A percentile compares a stretch with the other conserved stretches of the same genome.
Evolutionary conservation across 2,888 invertebrate species (phyloP).

Genomic region (Nematopogon swammerdamellus): DNA sequence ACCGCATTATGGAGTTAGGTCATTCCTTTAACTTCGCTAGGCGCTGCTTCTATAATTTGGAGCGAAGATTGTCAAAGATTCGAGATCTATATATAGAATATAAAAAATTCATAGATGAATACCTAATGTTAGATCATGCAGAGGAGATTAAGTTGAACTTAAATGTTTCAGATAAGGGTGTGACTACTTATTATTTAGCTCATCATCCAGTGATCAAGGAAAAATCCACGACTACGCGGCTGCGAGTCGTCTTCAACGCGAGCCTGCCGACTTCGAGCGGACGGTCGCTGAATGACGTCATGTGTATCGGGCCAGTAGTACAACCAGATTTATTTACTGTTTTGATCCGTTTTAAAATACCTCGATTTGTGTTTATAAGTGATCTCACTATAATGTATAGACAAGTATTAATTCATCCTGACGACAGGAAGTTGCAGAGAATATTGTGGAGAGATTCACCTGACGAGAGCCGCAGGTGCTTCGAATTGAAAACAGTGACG

Average conservation of each 20-base stretch:
- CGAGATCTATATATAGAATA: conserved; percentile 4
- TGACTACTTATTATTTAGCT: conserved; percentile 10
- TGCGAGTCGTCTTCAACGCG: conserved; percentile 15
- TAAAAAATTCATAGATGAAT: conserved; percentile 9
- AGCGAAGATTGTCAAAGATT: conserved; percentile 4
- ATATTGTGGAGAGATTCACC: conserved; percentile 12
- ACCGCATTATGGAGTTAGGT: conserved; percentile 1
- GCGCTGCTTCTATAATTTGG: conserved; percentile 2
- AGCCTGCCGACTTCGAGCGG: conserved; percentile 13
- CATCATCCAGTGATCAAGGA: conserved; percentile 13
- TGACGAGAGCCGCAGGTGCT: conserved; percentile 5
- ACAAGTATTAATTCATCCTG: conserved; percentile 7
- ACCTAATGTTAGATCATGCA: conserved; percentile 9
- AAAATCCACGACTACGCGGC: conserved; percentile 11
- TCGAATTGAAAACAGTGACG: conserved; percentile 10
- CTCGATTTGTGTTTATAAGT: conserved; percentile 8
- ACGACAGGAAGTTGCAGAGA: conserved; percentile 9
- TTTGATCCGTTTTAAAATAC: conserved; percentile 8
- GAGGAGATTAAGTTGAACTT: conserved; percentile 3
- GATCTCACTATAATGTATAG: conserved; percentile 14
- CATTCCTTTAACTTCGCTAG: conserved; percentile 4
- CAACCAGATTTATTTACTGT: conserved; percentile 11
- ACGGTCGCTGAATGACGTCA: conserved; percentile 13
- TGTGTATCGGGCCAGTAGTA: conserved; percentile 15
- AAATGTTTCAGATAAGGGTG: conserved; percentile 2